These are phyloP conservation scores for Coelogynopora nodosa DNA, from an alignment of 2,888 invertebrate species.

Conservation along the genomic window DNA sequence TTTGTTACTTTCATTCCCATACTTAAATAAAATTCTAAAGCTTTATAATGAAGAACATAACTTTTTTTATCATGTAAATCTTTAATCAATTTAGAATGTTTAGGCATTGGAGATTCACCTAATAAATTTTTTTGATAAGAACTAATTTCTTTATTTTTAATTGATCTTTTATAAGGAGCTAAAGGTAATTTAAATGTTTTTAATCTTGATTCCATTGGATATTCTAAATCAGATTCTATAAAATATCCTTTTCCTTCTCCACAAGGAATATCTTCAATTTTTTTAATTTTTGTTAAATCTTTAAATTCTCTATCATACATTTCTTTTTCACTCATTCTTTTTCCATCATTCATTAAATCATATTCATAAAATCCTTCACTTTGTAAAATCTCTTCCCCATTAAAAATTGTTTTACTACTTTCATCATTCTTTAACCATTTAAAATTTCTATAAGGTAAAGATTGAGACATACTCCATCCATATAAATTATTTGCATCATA, in stretches of 20 bases:
- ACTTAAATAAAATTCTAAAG: background rate
- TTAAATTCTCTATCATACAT: background rate
- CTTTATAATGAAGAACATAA: background rate
- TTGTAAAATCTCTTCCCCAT: too few species aligned
- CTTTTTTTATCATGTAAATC: background rate
- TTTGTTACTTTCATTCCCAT: background rate
- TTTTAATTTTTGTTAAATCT: background rate
- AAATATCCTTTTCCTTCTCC: background rate
- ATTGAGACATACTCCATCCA: background rate
- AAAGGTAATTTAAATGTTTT: background rate
- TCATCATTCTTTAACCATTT: too few species aligned
- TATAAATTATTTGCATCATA: background rate
- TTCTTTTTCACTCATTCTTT: too few species aligned
- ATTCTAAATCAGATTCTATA: background rate
- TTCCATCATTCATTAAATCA: too few species aligned
- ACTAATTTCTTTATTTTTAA: too few species aligned
- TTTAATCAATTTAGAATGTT: background rate
- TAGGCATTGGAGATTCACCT: too few species aligned
- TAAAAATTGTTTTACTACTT: too few species aligned
- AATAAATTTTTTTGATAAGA: background rate
- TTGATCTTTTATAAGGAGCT: background rate
- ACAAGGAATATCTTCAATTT: background rate
- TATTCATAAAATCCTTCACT: background rate
- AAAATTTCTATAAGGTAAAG: background rate
- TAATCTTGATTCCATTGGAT: background rate